Evolutionary conservation across 2,888 invertebrate genomes (phyloP).

Genomic region (Drosophila nr. perissopoda): DNA sequence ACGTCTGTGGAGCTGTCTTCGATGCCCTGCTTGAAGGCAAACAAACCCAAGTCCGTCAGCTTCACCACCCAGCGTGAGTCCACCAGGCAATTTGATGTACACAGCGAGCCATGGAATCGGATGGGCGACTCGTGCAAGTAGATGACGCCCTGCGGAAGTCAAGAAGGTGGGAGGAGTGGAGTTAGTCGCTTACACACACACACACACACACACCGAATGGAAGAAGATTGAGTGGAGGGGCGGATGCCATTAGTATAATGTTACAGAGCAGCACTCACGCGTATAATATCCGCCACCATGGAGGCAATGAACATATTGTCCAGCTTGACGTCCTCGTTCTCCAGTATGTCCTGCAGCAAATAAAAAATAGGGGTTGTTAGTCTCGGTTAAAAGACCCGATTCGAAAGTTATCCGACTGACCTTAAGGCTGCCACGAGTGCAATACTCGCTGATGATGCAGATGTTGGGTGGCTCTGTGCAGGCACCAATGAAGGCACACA

Average conservation of each 20-base stretch:
- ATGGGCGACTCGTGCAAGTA: conserved; percentile 95
- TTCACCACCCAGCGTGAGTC: conserved; percentile 98
- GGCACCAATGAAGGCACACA: conserved; percentile 96
- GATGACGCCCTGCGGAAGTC: conserved; percentile 90
- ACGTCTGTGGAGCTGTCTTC: conserved; percentile 89
- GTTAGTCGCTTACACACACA: conserved; percentile 14
- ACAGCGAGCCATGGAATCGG: conserved; percentile 93
- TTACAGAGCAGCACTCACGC: conserved; percentile 88
- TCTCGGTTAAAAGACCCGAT: neutral
- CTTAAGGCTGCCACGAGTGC: conserved; percentile 95
- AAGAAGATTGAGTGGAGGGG: neutral
- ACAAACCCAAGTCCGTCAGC: conserved; percentile 95
- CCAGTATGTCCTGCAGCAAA: conserved; percentile 91
- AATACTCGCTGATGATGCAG: conserved; percentile 95
- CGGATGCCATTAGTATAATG: conserved; percentile 69
- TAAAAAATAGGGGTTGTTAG: conserved; percentile 18
- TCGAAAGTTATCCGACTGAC: conserved; percentile 85
- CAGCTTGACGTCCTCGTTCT: conserved; percentile 97
- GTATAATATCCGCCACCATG: conserved; percentile 96
- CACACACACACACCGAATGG: conserved; percentile 1
- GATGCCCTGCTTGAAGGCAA: conserved; percentile 91
- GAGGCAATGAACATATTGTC: conserved; percentile 99
- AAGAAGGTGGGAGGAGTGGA: conserved; percentile 6
- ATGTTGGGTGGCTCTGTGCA: conserved; percentile 96
- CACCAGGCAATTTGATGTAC: conserved; percentile 96